Percentiles rank a stretch among this genome's conserved stretches.
Evolutionary conservation across 2,888 invertebrate genomes (phyloP).

Genomic region (Latrodectus hesperus): DNA sequence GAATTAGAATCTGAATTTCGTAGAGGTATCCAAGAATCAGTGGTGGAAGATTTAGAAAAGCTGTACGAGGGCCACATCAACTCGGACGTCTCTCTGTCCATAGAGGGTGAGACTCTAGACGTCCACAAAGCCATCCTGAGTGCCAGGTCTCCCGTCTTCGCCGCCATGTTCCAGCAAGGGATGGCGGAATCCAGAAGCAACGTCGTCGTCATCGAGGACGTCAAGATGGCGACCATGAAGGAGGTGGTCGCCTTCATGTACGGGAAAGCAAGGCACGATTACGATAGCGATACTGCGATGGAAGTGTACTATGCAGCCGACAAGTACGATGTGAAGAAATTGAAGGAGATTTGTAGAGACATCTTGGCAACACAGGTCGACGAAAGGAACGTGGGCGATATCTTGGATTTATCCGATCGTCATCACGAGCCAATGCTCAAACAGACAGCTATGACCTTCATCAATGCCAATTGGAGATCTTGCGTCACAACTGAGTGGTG

Average conservation of each 20-base stretch:
- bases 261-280: background rate
- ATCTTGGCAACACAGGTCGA: background rate
- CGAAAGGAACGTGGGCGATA: background rate
- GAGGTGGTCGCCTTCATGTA: background rate
- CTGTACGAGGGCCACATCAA: too few species aligned
- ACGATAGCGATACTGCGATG: background rate
- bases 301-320: background rate
- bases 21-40: too few species aligned
- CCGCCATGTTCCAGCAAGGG: background rate
- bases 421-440: background rate
- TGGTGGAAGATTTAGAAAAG: too few species aligned
- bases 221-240: background rate
- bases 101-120: background rate
- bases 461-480: background rate
- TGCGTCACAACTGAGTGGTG: background rate
- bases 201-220: background rate
- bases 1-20: too few species aligned
- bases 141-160: conserved; percentile 1
- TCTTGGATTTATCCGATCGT: background rate
- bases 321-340: background rate
- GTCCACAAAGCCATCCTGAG: conserved; percentile 5
- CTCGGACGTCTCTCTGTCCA: background rate
- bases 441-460: background rate
- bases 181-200: background rate
- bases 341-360: background rate